phyloP scores from a whole-genome alignment of 2,113 vertebrate species.

The Odobenus rosmarus region DNA sequence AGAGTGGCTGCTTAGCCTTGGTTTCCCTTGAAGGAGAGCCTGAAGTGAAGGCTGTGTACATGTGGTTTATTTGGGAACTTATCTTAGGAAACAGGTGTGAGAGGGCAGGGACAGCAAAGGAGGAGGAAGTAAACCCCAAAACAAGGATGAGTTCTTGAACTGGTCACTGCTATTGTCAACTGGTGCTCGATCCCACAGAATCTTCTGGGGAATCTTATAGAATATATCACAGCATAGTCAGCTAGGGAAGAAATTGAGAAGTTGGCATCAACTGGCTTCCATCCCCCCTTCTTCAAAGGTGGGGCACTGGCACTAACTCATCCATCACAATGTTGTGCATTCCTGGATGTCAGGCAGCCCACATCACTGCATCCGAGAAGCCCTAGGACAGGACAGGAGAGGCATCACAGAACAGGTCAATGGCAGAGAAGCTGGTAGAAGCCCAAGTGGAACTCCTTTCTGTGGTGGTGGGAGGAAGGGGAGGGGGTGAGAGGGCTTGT shows the following conservation, averaged over 20 bases:
- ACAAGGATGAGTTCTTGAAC: not conserved
- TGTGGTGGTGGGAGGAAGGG: rapidly evolving
- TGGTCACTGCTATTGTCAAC: not conserved
- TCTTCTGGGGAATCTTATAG: not conserved
- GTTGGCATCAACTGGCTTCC: too few species aligned
- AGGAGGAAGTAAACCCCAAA: not conserved
- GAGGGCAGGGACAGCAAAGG: not conserved
- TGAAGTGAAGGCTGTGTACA: not conserved
- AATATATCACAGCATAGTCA: not conserved
- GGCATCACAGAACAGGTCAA: not conserved
- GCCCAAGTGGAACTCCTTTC: not conserved
- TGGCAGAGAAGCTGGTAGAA: not conserved
- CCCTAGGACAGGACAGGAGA: too few species aligned
- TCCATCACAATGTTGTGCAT: not conserved
- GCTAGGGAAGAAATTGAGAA: not conserved
- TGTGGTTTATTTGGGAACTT: not conserved
- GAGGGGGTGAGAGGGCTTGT: not conserved
- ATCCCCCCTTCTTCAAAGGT: not conserved
- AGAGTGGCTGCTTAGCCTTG: not conserved
- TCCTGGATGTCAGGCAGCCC: not conserved
- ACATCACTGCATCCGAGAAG: not conserved
- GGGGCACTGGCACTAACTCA: not conserved
- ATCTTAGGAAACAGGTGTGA: not conserved
- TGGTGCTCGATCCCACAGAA: not conserved
- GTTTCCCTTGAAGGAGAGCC: not conserved